Conservation (phyloP, 2,888 invertebrate genomes). For the Gnatocerus cornutus region DNA sequence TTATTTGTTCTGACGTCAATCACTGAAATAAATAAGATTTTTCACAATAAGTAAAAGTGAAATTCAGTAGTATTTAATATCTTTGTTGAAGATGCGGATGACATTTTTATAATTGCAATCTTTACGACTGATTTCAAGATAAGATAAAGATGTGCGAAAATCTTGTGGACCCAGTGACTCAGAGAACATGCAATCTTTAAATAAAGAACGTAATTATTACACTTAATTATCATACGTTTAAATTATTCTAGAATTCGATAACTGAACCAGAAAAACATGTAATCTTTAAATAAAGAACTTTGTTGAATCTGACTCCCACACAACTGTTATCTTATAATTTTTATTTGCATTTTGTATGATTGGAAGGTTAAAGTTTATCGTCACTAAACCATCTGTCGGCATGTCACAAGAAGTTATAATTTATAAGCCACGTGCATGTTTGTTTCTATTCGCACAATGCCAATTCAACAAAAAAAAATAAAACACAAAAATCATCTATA, state of each 20-base stretch:
- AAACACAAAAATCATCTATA: constrained; percentile 1
- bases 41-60: too few relatives aligned
- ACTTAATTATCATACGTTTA: too few relatives aligned
- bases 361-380: constrained; percentile 43
- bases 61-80: too few relatives aligned
- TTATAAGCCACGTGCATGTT: background rate
- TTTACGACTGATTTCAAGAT: too few relatives aligned
- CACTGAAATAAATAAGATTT: too few relatives aligned
- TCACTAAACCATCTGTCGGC: constrained; percentile 34
- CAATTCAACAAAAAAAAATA: background rate
- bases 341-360: constrained; percentile 33
- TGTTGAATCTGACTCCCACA: constrained; percentile 27
- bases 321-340: constrained; percentile 29
- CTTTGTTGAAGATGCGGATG: too few relatives aligned
- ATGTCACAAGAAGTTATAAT: constrained; percentile 16
- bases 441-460: background rate
- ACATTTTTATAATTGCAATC: too few relatives aligned
- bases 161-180: too few relatives aligned
- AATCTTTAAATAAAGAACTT: constrained; percentile 4
- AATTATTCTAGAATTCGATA: too few relatives aligned
- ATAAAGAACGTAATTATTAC: background rate
- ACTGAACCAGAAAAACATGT: too few relatives aligned
- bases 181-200: constrained; percentile 7
- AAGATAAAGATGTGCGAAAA: too few relatives aligned
- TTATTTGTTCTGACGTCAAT: too few relatives aligned